Evolutionary conservation across 1,140 invertebrate genomes (phyloP).

Genomic region (Papilio xuthus): DNA sequence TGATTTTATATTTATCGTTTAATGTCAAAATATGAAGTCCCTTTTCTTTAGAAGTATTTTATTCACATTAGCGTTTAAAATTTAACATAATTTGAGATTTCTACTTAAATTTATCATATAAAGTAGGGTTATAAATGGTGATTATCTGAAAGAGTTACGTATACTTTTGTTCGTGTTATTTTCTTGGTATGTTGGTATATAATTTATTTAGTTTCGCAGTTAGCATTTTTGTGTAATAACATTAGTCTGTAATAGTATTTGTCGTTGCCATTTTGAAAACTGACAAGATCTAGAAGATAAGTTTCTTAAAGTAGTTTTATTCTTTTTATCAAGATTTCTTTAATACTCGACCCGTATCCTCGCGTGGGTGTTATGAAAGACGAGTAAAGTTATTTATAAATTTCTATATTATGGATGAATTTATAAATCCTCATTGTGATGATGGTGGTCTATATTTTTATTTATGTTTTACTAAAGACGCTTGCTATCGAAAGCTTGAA

Average conservation of each 20-base stretch:
- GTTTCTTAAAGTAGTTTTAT: background rate
- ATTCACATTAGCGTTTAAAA: slow-evolving; percentile 52
- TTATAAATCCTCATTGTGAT: slow-evolving; percentile 24
- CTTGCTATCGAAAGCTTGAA: background rate
- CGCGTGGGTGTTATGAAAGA: slow-evolving; percentile 14
- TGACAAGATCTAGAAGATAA: background rate
- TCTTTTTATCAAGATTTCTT: background rate
- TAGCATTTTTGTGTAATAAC: too few relatives aligned
- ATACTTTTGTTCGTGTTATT: background rate
- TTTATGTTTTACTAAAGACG: slow-evolving; percentile 14
- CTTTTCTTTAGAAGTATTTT: slow-evolving; percentile 60
- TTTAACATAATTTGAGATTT: background rate
- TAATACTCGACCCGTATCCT: slow-evolving; percentile 9
- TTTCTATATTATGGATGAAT: background rate
- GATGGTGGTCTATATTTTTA: slow-evolving; percentile 32
- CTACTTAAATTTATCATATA: background rate
- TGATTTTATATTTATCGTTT: slow-evolving; percentile 67
- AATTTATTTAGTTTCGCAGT: too few relatives aligned
- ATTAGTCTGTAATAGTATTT: background rate
- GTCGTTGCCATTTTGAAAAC: too few relatives aligned
- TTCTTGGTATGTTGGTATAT: background rate
- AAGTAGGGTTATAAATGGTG: background rate
- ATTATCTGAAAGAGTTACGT: background rate
- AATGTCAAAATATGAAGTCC: slow-evolving; percentile 71
- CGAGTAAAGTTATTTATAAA: background rate